Evolutionary conservation across 2,797 vertebrate species (phyloP).

Genomic region (Falco naumanni): DNA sequence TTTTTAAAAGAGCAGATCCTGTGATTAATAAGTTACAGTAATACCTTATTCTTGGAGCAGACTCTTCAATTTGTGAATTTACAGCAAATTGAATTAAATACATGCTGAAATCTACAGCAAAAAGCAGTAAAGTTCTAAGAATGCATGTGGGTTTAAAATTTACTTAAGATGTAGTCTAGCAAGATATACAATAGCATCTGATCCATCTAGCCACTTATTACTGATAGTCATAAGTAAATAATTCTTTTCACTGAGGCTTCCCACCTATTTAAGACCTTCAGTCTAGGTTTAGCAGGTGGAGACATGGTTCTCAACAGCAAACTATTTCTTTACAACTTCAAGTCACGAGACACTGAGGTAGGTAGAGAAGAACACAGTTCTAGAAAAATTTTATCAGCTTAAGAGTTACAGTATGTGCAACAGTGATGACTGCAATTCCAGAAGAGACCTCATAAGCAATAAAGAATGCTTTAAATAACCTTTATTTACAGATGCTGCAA

Average conservation of each 20-base stretch:
- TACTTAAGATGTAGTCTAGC: not conserved
- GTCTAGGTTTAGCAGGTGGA: not conserved
- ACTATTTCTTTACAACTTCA: not conserved
- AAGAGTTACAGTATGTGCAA: slow-evolving; percentile 18
- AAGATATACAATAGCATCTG: not conserved
- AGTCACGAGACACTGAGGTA: not conserved
- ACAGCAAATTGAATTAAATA: too few relatives aligned
- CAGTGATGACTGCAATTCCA: slow-evolving; percentile 5
- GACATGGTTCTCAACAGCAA: not conserved
- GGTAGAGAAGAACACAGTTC: slow-evolving; percentile 20
- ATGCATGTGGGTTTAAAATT: not conserved
- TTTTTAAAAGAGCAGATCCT: not conserved
- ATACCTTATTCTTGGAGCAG: not conserved
- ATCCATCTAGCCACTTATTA: not conserved
- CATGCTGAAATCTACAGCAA: not conserved
- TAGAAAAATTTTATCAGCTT: slow-evolving; percentile 18
- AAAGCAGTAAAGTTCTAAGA: slow-evolving; percentile 18
- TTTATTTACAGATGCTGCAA: slow-evolving; percentile 34
- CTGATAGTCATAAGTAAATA: not conserved
- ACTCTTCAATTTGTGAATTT: not conserved
- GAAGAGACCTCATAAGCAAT: slow-evolving; percentile 12
- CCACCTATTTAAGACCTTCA: not conserved
- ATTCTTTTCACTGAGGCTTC: not conserved
- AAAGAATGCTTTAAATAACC: not conserved
- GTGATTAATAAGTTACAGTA: slow-evolving; percentile 11